Evolutionary conservation across 2,797 vertebrate genomes (phyloP), one percentile per base, ranked within the genome.

Genomic region (Oreochromis grahami): DNA sequence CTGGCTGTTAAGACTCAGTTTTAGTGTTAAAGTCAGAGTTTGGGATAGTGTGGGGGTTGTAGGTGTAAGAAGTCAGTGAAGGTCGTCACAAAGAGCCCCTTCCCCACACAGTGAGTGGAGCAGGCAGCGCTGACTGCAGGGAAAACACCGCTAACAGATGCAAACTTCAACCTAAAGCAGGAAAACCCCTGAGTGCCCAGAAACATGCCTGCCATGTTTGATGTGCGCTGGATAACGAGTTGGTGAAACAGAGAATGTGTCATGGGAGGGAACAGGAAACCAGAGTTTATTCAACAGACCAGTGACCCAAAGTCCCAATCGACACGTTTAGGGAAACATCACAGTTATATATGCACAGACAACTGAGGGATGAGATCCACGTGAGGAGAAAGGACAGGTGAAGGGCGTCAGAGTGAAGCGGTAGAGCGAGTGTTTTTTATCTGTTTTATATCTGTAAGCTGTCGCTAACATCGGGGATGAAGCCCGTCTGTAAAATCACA

Each of bases 41-140:
- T 14, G 41, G 21, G 41, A 26, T 43, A 45, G 41, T 17, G 21
- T 70, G 36, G 21, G 0, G 7, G 3, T 10, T 5, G 3, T 34
- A 3, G 24, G 21, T 2, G 52, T 24, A 53, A 53, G 21, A 32
- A 15, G 14, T 60, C 56, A 34, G 2, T 34, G 5, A 19, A 19
- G 9, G 65, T 17, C 2, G 0, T 45, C 38, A 45, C 65, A 70
- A 45, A 29, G 41, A 17, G 38, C 63, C 8, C 6, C 21, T 26
- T 15, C 3, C 60, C 63, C 0, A 0, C 13, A 70, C 65, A 70
- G 21, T 0, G 65, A 70, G 8, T 5, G 65, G 41, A 70, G 21
- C 65, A 70, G 63, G 14, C n/a, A 24, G 51, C 10, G 24, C 24
- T 24, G 3, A 11, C 51, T 11, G 19, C 17, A 52, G 17, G 5